Percentiles rank a stretch among this genome's conserved stretches.
These are phyloP conservation scores for Leucophenga montana DNA, from an alignment of 2,888 invertebrate species.

Conservation along the genomic window DNA sequence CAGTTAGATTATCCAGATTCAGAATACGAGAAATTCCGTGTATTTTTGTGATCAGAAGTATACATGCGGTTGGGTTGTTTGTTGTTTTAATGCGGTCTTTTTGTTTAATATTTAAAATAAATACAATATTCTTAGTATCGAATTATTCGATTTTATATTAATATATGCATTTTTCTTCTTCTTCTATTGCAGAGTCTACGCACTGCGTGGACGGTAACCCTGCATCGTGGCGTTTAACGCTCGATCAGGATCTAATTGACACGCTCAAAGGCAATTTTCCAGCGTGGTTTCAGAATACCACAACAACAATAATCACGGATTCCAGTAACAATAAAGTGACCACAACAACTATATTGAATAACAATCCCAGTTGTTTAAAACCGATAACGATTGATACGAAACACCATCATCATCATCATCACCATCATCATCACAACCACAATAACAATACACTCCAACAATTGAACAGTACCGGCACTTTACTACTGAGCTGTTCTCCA, in stretches of 20 bases:
- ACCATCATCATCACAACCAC: conserved; percentile 45
- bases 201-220: conserved; percentile 83
- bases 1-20: too few relatives aligned
- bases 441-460: conserved; percentile 10
- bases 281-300: conserved; percentile 85
- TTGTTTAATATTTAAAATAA: too few relatives aligned
- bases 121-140: not conserved
- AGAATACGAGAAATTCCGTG: too few relatives aligned
- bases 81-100: not conserved
- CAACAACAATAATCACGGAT: conserved; percentile 54
- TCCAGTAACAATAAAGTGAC: conserved; percentile 18
- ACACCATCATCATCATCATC: conserved; percentile 29
- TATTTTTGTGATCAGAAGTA: too few relatives aligned
- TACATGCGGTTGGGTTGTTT: too few relatives aligned
- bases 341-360: conserved; percentile 38
- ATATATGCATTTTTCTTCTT: conserved; percentile 34
- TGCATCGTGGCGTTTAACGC: conserved; percentile 92
- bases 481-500: conserved; percentile 43
- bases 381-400: conserved; percentile 58
- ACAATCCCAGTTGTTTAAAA: conserved; percentile 48
- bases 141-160: not conserved
- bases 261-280: conserved; percentile 94
- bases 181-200: conserved; percentile 81
- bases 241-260: conserved; percentile 93
- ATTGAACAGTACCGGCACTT: conserved; percentile 37